Conservation (phyloP, 2,113 vertebrate species). For the Nothobranchius furzeri region DNA sequence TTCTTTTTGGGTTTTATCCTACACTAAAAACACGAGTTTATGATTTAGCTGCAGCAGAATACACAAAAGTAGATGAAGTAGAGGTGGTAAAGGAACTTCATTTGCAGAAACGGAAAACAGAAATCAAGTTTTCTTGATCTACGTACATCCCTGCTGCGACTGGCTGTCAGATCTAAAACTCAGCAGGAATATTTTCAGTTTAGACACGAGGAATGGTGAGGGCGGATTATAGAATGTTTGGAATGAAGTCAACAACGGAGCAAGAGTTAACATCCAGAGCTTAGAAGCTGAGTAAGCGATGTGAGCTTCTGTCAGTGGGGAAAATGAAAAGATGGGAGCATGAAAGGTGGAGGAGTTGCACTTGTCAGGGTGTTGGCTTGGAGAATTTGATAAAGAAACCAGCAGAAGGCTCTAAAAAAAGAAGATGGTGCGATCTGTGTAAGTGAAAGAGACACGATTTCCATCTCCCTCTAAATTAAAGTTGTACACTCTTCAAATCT, state of each 20-base stretch:
- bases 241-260: neutral
- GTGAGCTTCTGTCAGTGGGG: neutral
- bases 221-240: neutral
- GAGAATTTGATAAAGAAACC: conserved; percentile 60
- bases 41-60: too few relatives aligned
- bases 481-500: too few relatives aligned
- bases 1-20: too few relatives aligned
- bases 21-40: too few relatives aligned
- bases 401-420: conserved; percentile 15
- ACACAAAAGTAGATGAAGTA: too few relatives aligned
- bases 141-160: conserved; percentile 3
- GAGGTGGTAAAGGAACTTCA: too few relatives aligned
- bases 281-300: conserved; percentile 8
- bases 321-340: neutral
- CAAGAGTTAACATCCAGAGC: too few relatives aligned
- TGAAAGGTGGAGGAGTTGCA: neutral
- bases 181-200: conserved; percentile 29
- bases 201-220: conserved; percentile 6
- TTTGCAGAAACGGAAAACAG: too few relatives aligned
- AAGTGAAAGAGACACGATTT: too few relatives aligned
- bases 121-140: too few relatives aligned
- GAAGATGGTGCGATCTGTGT: neutral
- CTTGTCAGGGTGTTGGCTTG: conserved; percentile 47
- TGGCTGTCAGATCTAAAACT: conserved; percentile 11
- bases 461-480: too few relatives aligned